phyloP scores from a whole-genome alignment of 2,888 invertebrate genomes.

The Odontomyia ornata region DNA sequence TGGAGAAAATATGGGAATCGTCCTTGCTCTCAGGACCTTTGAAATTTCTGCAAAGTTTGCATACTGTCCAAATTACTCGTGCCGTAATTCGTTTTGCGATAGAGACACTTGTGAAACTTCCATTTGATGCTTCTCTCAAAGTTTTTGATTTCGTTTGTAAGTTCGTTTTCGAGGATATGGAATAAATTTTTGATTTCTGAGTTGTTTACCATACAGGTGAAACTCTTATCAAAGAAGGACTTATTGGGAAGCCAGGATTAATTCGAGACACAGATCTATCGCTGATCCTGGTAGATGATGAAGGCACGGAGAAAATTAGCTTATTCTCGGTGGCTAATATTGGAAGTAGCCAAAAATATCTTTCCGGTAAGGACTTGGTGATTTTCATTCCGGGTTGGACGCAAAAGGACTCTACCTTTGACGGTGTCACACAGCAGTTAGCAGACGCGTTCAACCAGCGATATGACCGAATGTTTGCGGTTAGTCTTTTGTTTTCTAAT shows the following conservation, averaged over 20 bases:
- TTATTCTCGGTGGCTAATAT: not conserved
- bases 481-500: conserved; percentile 16
- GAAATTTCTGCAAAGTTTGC: conserved; percentile 2
- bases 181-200: not conserved
- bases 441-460: conserved; percentile 26
- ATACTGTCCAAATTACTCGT: not conserved
- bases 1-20: conserved; percentile 26
- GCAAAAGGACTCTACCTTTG: not conserved
- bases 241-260: not conserved
- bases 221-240: conserved; percentile 15
- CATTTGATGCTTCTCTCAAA: not conserved
- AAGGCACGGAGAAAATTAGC: conserved; percentile 1
- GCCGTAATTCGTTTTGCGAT: conserved; percentile 12
- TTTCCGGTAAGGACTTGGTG: not conserved
- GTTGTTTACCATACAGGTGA: not conserved
- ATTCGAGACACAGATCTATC: conserved; percentile 4
- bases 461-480: conserved; percentile 39
- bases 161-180: not conserved
- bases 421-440: conserved; percentile 4
- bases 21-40: not conserved
- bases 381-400: conserved; percentile 47
- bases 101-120: conserved; percentile 8
- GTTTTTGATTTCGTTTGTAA: conserved; percentile 39
- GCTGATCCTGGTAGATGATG: conserved; percentile 2
- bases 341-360: not conserved